phyloP scores from a whole-genome alignment of 2,888 invertebrate species.

The Eilema sororculum region DNA sequence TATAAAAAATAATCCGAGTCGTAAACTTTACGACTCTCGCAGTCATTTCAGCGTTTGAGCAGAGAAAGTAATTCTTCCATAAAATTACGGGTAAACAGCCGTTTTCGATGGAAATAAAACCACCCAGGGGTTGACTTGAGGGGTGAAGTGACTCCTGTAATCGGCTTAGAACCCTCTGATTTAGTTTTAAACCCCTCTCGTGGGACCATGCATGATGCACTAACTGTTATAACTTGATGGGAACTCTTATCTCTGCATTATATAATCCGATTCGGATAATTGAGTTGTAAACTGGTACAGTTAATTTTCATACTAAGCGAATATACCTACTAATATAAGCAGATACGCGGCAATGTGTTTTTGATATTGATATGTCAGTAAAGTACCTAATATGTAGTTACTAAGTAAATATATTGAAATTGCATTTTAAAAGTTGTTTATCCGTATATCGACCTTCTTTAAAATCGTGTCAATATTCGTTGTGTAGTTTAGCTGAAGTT shows the following conservation, averaged over 20 bases:
- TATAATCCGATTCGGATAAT: slow-evolving; percentile 84
- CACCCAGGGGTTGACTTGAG: slow-evolving; percentile 59
- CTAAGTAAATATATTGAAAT: background rate
- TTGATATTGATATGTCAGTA: background rate
- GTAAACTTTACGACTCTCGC: slow-evolving; percentile 81
- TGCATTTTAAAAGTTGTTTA: background rate
- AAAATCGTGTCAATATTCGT: background rate
- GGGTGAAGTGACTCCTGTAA: slow-evolving; percentile 80
- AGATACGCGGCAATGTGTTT: background rate
- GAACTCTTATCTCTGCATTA: slow-evolving; percentile 84
- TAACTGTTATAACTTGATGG: slow-evolving; percentile 81
- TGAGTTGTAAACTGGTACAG: slow-evolving; percentile 73
- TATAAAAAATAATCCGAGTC: slow-evolving; percentile 78
- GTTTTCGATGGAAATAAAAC: slow-evolving; percentile 84
- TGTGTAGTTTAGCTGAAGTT: background rate
- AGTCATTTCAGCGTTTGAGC: slow-evolving; percentile 80
- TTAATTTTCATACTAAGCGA: slow-evolving; percentile 54
- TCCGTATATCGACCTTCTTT: no score
- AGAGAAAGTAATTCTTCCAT: slow-evolving; percentile 84
- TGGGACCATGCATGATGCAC: slow-evolving; percentile 74
- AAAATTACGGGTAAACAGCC: slow-evolving; percentile 86
- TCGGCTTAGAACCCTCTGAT: slow-evolving; percentile 81
- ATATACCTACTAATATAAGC: slow-evolving; percentile 39
- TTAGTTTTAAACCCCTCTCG: slow-evolving; percentile 66
- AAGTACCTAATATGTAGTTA: background rate